These are phyloP conservation scores for Chydorus sphaericus DNA, from an alignment of 2,888 invertebrate genomes.

Conservation along the genomic window DNA sequence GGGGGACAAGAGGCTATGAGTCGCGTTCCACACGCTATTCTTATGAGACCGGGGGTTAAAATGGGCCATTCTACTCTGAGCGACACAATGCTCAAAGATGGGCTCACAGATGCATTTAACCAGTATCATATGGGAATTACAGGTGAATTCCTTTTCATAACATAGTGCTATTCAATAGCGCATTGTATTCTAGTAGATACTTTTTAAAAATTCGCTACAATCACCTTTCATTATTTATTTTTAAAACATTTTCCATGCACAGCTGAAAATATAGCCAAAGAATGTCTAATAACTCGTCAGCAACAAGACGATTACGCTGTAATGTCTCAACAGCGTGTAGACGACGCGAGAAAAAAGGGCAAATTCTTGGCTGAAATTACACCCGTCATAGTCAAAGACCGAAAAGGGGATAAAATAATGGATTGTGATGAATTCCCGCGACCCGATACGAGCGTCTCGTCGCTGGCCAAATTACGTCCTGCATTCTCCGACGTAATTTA, in stretches of 20 bases:
- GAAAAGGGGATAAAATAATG: conserved; percentile 32
- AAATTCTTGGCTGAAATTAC: conserved; percentile 56
- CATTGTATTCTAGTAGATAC: not conserved
- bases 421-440: conserved; percentile 54
- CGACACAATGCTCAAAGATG: conserved; percentile 53
- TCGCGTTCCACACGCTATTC: conserved; percentile 48
- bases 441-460: conserved; percentile 41
- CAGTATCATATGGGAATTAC: conserved; percentile 67
- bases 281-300: conserved; percentile 45
- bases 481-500: conserved; percentile 42
- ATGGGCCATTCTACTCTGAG: conserved; percentile 45
- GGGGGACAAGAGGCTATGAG: conserved; percentile 78
- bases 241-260: conserved; percentile 19
- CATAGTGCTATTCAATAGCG: too few species aligned
- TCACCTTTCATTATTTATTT: too few species aligned
- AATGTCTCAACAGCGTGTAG: conserved; percentile 48
- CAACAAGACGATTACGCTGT: conserved; percentile 56
- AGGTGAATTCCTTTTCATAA: conserved; percentile 30
- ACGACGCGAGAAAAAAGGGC: conserved; percentile 43
- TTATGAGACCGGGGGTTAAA: conserved; percentile 46
- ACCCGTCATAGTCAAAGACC: conserved; percentile 40
- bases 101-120: conserved; percentile 57
- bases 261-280: conserved; percentile 61
- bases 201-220: not conserved
- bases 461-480: conserved; percentile 44